Evolutionary conservation across 2,797 vertebrate species (phyloP), one percentile per base, ranked within the genome.

Genomic region (Melanotaenia trifasciata): DNA sequence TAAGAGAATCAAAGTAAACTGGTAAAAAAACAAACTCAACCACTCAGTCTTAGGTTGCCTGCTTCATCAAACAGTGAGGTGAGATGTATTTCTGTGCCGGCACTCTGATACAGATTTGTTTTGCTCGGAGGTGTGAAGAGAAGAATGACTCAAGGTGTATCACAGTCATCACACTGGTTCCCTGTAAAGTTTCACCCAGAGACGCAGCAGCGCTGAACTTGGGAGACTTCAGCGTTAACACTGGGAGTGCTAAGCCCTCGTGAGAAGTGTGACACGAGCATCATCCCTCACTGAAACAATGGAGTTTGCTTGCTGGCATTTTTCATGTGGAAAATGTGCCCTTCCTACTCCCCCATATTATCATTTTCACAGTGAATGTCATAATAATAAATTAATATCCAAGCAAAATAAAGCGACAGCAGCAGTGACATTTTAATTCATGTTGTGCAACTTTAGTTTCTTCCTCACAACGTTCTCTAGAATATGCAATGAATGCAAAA

Each of bases 181-280:
- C 67, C 78, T 72, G 70, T 64, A 70, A 72, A 70, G 72, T 70
- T 78, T 86, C 54, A 81, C 62, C 74, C 50, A 60, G 67, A 81
- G 68, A 71, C 59, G 71, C 79, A 66, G 76, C 70, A 10, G 70
- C 66, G 53, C 53, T 76, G 70, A 83, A 57, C 70, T n/a, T 26
- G 74, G 69, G 74, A 65, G 62, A 26, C 60, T 58, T 45, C 58
- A 78, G 76, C 67, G 54, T 30, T 56, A 58, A 77, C 24, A 40
- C 20, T 35, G 59, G 50, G 76, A 70, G 71, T 67, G 80, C 76
- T 72, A 53, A 66, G 69, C 68, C 76, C 58, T 57, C 59, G 38
- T 24, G 47, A 77, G 65, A 89, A 80, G 89, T 89, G 87, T 65
- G 83, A 85, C 85, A 89, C 62, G 70, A 90, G 79, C 76, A 54